Conservation (phyloP, 2,113 vertebrate species). For the Coracopsis vasa region DNA sequence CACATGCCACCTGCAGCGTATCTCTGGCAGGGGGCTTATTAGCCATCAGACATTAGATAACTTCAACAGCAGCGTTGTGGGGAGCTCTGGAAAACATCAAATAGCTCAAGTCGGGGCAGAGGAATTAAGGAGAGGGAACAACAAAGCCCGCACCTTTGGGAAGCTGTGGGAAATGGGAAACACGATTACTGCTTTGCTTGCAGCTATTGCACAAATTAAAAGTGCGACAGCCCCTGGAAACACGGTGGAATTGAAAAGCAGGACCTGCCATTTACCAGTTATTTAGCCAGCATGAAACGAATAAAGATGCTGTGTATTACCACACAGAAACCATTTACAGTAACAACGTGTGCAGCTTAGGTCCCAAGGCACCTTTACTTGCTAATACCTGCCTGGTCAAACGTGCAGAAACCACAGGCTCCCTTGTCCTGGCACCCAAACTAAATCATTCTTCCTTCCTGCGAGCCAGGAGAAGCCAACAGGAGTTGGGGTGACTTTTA, state of each 20-base stretch:
- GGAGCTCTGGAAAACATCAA: background rate
- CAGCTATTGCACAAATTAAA: conserved; percentile 47
- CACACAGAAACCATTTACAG: background rate
- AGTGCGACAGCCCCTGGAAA: conserved; percentile 29
- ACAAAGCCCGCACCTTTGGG: background rate
- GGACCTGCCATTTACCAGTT: conserved; percentile 13
- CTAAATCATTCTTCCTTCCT: background rate
- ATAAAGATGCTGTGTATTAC: background rate
- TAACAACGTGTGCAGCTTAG: background rate
- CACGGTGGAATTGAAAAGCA: background rate
- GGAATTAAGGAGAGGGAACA: background rate
- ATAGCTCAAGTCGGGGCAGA: background rate
- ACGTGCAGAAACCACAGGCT: background rate
- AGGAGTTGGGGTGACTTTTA: background rate
- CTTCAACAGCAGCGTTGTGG: background rate
- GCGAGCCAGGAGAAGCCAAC: background rate
- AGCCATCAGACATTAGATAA: background rate
- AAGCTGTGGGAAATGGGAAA: conserved; percentile 5
- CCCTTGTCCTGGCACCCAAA: background rate
- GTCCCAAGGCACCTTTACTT: background rate
- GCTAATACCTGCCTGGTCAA: background rate
- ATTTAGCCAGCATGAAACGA: background rate
- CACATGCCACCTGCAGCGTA: accelerated
- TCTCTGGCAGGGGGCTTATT: accelerated
- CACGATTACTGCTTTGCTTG: conserved; percentile 25